Conservation (phyloP, 1,140 invertebrate species). For the Schlechtendalia chinensis region DNA sequence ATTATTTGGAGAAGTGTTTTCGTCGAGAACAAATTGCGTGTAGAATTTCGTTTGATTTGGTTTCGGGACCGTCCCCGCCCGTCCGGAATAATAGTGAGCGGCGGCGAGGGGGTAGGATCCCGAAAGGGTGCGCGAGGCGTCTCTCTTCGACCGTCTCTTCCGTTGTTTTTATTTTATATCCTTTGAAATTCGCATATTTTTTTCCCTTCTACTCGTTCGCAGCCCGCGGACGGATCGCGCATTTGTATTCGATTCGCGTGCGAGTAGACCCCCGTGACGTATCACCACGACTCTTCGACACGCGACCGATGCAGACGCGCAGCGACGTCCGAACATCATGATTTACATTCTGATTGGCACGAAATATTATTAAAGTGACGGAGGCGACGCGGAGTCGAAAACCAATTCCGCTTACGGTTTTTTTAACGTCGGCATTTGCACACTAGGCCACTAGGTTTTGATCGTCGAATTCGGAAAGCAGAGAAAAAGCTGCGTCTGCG, state of each 20-base stretch:
- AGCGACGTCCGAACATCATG: neutral
- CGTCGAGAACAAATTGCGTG: conserved; percentile 12
- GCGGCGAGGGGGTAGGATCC: neutral
- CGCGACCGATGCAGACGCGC: neutral
- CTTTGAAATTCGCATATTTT: conserved; percentile 12
- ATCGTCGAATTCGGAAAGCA: neutral
- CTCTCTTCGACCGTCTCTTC: neutral
- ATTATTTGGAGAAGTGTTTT: conserved; percentile 18
- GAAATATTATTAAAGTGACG: neutral
- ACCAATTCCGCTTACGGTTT: neutral
- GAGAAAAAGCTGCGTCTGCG: neutral
- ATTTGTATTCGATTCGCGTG: conserved; percentile 6
- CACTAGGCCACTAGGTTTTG: neutral
- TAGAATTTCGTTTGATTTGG: conserved; percentile 28
- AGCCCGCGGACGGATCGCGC: neutral
- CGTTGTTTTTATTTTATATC: neutral
- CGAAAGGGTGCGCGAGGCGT: neutral
- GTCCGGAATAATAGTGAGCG: neutral
- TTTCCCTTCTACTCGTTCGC: too few relatives aligned
- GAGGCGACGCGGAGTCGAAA: neutral
- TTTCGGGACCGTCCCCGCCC: neutral
- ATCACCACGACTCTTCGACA: neutral
- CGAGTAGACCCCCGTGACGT: neutral
- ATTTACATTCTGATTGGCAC: conserved; percentile 33
- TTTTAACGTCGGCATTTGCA: neutral